Percentiles rank a stretch among this genome's conserved stretches.
phyloP scores from a whole-genome alignment of 2,113 vertebrate species.

The Thunnus maccoyii region DNA sequence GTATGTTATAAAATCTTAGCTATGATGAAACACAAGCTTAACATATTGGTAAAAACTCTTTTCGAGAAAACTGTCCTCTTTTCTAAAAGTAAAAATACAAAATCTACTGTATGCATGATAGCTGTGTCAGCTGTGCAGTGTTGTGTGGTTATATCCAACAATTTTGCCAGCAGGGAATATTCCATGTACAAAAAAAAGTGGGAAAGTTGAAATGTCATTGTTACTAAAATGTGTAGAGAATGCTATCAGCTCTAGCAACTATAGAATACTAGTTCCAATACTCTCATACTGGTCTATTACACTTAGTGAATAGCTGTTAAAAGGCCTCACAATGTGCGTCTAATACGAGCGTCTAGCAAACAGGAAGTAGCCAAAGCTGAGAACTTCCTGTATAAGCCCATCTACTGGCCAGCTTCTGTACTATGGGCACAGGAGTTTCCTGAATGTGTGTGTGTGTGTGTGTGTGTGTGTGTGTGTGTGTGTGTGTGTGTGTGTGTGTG shows the following conservation, averaged over 20 bases:
- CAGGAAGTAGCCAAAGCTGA: conserved; percentile 84
- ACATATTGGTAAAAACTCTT: conserved; percentile 3
- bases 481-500: conserved; percentile 14
- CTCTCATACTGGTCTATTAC: conserved; percentile 31
- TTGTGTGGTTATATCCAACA: background rate
- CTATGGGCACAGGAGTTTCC: conserved; percentile 61
- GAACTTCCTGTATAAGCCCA: conserved; percentile 84
- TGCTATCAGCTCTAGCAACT: conserved; percentile 4
- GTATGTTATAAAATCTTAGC: conserved; percentile 29
- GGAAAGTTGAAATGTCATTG: background rate
- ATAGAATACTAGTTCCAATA: conserved; percentile 10
- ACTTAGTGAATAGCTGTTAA: conserved; percentile 63
- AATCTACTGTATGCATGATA: background rate
- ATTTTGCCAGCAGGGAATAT: background rate
- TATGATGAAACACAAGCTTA: conserved; percentile 8
- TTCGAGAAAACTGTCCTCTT: background rate
- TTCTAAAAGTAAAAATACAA: background rate
- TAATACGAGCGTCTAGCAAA: conserved; percentile 73
- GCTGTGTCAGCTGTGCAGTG: background rate
- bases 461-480: conserved; percentile 41
- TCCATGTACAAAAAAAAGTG: conserved; percentile 6
- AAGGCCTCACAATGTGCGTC: conserved; percentile 70
- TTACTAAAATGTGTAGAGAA: conserved; percentile 8
- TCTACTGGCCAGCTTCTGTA: conserved; percentile 61
- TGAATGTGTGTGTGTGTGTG: conserved; percentile 38